These are phyloP conservation scores for Orgyia antiqua DNA, from an alignment of 2,888 invertebrate genomes.

Conservation along the genomic window DNA sequence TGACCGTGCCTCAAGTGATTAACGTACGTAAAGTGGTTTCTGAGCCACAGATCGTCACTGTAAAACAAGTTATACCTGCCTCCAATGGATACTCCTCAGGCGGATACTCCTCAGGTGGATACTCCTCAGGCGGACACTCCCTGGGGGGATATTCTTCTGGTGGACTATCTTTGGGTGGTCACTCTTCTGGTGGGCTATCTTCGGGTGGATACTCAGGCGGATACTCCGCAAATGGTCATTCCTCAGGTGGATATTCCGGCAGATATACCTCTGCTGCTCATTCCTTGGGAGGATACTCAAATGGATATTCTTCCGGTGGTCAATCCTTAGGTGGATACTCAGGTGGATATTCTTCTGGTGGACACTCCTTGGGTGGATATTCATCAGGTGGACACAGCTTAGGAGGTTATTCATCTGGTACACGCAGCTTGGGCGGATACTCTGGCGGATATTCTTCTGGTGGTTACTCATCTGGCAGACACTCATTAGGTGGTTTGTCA, in stretches of 20 bases:
- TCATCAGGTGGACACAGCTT: too few species aligned
- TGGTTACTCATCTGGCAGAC: constrained; percentile 12
- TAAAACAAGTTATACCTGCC: constrained; percentile 35
- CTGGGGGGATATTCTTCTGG: constrained; percentile 2
- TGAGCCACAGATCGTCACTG: constrained; percentile 45
- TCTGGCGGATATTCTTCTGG: constrained; percentile 15
- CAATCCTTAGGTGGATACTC: background rate
- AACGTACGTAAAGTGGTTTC: constrained; percentile 43
- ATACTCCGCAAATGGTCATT: constrained; percentile 2
- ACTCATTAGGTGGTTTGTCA: constrained; percentile 7
- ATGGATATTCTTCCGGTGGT: constrained; percentile 3
- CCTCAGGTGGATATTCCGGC: constrained; percentile 3
- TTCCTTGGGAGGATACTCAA: constrained; percentile 4
- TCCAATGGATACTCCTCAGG: constrained; percentile 21
- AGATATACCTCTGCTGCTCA: constrained; percentile 5
- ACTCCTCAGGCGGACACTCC: constrained; percentile 12
- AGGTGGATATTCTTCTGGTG: constrained; percentile 1
- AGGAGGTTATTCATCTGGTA: background rate
- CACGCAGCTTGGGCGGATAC: constrained; percentile 9
- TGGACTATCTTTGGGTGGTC: constrained; percentile 3
- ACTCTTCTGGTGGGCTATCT: background rate
- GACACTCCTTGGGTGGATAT: constrained; percentile 3
- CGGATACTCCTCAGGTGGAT: constrained; percentile 31
- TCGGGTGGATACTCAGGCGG: background rate
- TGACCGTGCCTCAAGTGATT: constrained; percentile 37